Conservation (phyloP, 2,888 invertebrate species). For the Xylota segnis region DNA sequence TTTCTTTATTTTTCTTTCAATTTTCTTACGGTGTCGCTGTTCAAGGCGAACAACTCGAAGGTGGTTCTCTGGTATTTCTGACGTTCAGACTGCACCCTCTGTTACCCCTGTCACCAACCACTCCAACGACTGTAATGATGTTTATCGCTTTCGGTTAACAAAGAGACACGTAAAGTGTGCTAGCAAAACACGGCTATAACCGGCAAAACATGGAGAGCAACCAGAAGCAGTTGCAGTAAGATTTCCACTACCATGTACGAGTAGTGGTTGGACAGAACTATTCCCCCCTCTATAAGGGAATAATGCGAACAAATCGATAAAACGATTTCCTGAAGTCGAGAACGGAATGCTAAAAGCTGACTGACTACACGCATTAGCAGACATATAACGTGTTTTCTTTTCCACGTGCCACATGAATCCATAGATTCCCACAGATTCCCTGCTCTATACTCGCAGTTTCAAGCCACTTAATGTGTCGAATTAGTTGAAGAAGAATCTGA, state of each 20-base stretch:
- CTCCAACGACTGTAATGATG: not conserved
- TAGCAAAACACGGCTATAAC: not conserved
- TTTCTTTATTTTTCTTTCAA: not conserved
- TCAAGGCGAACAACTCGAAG: constrained; percentile 30
- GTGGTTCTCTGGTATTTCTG: constrained; percentile 14
- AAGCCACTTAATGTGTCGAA: not conserved
- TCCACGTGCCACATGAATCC: too few species aligned
- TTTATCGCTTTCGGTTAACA: constrained; percentile 8
- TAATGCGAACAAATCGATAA: constrained; percentile 25
- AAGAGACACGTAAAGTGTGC: constrained; percentile 3
- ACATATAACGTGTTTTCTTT: too few species aligned
- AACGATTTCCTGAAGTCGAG: constrained; percentile 24
- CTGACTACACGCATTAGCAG: constrained; percentile 8
- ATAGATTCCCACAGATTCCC: not conserved
- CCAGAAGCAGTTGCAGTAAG: constrained; percentile 24
- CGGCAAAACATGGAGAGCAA: constrained; percentile 10
- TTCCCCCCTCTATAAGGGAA: not conserved
- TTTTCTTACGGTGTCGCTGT: constrained; percentile 4
- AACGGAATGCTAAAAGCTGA: constrained; percentile 22
- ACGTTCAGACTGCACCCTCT: not conserved
- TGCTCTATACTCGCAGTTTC: too few species aligned
- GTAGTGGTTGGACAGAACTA: constrained; percentile 1
- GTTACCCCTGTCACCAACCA: not conserved
- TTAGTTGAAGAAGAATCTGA: too few species aligned
- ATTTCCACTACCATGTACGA: not conserved